Conservation (phyloP, 2,797 vertebrate species). For the Zenarchopterus dispar region DNA sequence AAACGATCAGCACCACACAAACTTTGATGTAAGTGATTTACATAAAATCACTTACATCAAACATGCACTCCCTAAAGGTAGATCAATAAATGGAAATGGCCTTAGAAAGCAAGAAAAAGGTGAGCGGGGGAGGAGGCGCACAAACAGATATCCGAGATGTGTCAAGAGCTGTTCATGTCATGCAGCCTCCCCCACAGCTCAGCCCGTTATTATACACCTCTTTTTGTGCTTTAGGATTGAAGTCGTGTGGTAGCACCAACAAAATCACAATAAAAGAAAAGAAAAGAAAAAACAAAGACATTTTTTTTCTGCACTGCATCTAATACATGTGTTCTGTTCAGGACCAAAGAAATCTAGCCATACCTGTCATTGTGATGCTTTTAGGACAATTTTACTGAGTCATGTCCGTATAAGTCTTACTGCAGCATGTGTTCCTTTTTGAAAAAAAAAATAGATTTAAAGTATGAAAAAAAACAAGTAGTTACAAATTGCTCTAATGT, state of each 20-base stretch:
- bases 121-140: background rate
- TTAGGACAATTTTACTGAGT: too few relatives aligned
- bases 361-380: too few relatives aligned
- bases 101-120: background rate
- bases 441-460: too few relatives aligned
- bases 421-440: too few relatives aligned
- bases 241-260: background rate
- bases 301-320: background rate
- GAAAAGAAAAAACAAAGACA: background rate
- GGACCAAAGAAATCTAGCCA: too few relatives aligned
- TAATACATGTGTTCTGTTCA: too few relatives aligned
- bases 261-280: background rate
- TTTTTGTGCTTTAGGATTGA: background rate
- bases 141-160: background rate
- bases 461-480: too few relatives aligned
- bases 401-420: too few relatives aligned
- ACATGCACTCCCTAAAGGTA: background rate
- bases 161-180: background rate
- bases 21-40: background rate
- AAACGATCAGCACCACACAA: background rate
- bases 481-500: too few relatives aligned
- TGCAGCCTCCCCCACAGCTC: constrained; percentile 1
- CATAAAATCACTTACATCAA: background rate
- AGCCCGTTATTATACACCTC: background rate
- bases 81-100: constrained; percentile 2